These are phyloP conservation scores for Perognathus longimembris DNA, from an alignment of 2,113 vertebrate species.

Conservation along the genomic window DNA sequence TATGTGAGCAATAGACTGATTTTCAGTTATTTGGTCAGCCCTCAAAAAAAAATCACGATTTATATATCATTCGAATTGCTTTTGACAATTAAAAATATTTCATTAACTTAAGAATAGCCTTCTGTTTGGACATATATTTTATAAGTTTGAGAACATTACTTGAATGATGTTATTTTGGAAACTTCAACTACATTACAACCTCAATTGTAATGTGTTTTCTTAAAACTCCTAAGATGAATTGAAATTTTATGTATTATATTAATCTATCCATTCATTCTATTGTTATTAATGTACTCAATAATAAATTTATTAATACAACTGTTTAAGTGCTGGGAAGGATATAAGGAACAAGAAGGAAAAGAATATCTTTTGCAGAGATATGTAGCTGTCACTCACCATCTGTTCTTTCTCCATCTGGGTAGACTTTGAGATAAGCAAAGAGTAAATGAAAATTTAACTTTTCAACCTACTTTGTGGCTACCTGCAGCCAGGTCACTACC, in stretches of 20 bases:
- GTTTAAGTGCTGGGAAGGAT: background rate
- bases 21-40: background rate
- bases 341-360: background rate
- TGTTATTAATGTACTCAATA: conserved; percentile 10
- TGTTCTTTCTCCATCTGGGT: background rate
- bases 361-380: background rate
- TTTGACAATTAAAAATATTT: no score
- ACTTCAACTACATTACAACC: background rate
- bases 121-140: background rate
- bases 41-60: background rate
- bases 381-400: background rate
- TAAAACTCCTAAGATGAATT: conserved; percentile 27
- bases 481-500: background rate
- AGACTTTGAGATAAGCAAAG: background rate
- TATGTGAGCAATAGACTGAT: background rate
- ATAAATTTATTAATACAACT: background rate
- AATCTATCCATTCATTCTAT: background rate
- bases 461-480: background rate
- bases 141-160: conserved; percentile 15
- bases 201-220: background rate
- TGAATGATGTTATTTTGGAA: conserved; percentile 12
- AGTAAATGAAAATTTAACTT: background rate
- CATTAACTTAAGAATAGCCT: background rate
- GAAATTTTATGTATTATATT: background rate
- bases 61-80: background rate